These are phyloP conservation scores for Oreortyx pictus DNA, from an alignment of 2,797 vertebrate species.

Conservation along the genomic window DNA sequence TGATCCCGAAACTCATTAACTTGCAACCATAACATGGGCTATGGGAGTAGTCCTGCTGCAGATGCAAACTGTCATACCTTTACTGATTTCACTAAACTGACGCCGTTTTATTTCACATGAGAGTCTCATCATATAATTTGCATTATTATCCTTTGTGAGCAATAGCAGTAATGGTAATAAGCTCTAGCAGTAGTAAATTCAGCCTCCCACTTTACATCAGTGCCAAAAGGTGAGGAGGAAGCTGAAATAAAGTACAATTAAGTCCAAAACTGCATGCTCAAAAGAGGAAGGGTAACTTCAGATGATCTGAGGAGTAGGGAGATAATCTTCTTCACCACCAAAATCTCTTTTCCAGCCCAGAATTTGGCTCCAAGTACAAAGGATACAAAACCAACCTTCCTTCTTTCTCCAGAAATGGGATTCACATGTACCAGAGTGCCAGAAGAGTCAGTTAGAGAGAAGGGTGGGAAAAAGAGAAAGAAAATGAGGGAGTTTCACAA, in stretches of 20 bases:
- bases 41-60: not conserved
- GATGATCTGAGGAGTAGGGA: not conserved
- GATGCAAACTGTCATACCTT: not conserved
- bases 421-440: not conserved
- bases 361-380: not conserved
- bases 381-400: not conserved
- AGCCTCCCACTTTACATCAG: conserved; percentile 4
- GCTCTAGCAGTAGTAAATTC: conserved; percentile 17
- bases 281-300: not conserved
- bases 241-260: conserved; percentile 6
- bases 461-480: not conserved
- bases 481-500: not conserved
- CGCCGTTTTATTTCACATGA: not conserved
- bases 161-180: not conserved
- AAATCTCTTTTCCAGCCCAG: not conserved
- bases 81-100: not conserved
- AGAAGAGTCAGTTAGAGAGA: not conserved
- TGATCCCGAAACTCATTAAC: not conserved
- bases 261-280: not conserved
- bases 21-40: not conserved
- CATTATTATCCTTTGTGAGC: not conserved
- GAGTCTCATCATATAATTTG: not conserved
- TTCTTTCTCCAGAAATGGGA: not conserved
- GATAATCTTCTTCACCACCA: not conserved
- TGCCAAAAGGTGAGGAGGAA: conserved; percentile 27